Conservation (phyloP, 1,140 invertebrate species). For the Rhagoletis zephyria region DNA sequence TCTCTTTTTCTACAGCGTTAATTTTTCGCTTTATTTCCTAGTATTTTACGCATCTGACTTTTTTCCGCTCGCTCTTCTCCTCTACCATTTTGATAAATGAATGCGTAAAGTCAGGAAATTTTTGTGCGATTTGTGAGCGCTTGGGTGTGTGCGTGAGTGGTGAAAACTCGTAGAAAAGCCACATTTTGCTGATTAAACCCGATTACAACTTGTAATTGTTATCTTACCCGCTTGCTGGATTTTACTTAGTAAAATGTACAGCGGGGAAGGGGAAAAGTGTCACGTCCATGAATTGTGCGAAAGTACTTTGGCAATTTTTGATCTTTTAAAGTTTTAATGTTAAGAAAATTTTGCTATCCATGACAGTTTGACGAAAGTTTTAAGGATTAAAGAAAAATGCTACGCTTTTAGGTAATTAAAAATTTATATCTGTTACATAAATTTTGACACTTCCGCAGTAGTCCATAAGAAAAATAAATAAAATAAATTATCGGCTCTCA, state of each 20-base stretch:
- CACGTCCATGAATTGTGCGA: background rate
- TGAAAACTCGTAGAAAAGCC: background rate
- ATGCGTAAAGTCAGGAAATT: background rate
- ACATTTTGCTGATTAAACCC: conserved; percentile 41
- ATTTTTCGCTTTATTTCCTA: conserved; percentile 33
- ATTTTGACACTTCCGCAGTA: no score
- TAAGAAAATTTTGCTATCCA: background rate
- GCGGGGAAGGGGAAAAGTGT: background rate
- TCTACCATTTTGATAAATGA: conserved; percentile 5
- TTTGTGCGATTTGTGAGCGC: background rate
- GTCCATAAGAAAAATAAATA: no score
- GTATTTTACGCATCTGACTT: background rate
- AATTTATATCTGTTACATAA: no score
- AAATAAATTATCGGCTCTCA: no score
- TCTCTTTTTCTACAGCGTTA: background rate
- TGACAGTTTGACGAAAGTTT: no score
- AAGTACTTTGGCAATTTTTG: background rate
- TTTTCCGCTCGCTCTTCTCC: background rate
- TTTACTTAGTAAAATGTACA: background rate
- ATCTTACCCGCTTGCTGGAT: background rate
- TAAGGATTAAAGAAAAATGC: no score
- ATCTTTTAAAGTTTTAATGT: background rate
- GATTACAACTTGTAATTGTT: conserved; percentile 29
- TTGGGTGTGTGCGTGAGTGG: background rate
- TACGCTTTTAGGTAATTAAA: no score